A percentile compares a stretch with the other conserved stretches of the same genome.
Evolutionary conservation across 1,140 invertebrate species (phyloP).

Genomic region (Drosophila paulistorum): DNA sequence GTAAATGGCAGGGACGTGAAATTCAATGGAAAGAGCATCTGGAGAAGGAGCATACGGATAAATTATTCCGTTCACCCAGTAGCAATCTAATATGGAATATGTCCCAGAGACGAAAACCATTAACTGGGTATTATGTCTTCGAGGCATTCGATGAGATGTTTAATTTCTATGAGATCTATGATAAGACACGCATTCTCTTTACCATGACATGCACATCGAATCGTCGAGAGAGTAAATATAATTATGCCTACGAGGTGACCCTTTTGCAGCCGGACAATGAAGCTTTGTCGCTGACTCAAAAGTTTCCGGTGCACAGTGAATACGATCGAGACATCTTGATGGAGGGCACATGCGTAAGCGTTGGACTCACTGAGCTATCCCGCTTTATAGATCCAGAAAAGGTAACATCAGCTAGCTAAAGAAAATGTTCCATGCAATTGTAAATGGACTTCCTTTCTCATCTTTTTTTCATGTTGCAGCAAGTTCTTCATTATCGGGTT

Average conservation of each 20-base stretch:
- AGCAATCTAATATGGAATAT: conserved; percentile 74
- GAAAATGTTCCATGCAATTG: too few species aligned
- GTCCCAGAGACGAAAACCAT: conserved; percentile 56
- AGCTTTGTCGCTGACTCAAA: conserved; percentile 70
- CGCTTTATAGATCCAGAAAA: conserved; percentile 74
- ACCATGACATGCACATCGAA: conserved; percentile 82
- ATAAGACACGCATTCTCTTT: conserved; percentile 70
- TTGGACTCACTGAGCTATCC: conserved; percentile 57
- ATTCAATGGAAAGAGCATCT: conserved; percentile 80
- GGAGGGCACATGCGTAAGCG: conserved; percentile 76
- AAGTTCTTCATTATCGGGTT: conserved; percentile 76
- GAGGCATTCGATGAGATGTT: conserved; percentile 77
- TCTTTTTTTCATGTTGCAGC: background rate
- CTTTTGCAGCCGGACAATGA: conserved; percentile 71
- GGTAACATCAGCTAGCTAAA: conserved; percentile 34
- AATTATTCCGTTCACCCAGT: conserved; percentile 50
- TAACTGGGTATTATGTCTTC: conserved; percentile 79
- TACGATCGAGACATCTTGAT: conserved; percentile 74
- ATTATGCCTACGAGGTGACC: conserved; percentile 78
- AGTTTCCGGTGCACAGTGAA: conserved; percentile 80
- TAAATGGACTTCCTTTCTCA: too few species aligned
- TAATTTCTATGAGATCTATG: conserved; percentile 79
- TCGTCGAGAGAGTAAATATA: conserved; percentile 69
- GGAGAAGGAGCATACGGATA: conserved; percentile 63
- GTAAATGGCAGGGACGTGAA: conserved; percentile 74